Percentiles rank a stretch among this genome's conserved stretches.
These are phyloP conservation scores for Drosophila subquinaria DNA, from an alignment of 2,888 invertebrate species.

Conservation along the genomic window DNA sequence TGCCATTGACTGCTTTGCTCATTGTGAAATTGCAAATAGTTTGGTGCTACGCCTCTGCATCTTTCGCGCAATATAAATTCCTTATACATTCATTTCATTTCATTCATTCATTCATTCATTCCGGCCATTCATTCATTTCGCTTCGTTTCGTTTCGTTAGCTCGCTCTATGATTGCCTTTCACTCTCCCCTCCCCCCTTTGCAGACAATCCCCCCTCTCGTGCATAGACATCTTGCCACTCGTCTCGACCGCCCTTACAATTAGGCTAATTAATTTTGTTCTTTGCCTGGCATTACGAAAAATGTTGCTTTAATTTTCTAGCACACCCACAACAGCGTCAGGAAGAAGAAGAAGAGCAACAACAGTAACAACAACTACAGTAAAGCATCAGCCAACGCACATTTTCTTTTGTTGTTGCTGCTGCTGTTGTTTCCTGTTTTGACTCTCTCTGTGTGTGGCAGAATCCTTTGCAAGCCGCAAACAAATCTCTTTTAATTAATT, in stretches of 20 bases:
- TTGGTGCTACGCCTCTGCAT: constrained; percentile 42
- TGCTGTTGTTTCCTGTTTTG: constrained; percentile 49
- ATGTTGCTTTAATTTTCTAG: constrained; percentile 80
- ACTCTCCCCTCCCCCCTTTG: background rate
- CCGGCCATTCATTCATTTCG: constrained; percentile 60
- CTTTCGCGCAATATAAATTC: constrained; percentile 70
- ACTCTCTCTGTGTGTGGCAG: constrained; percentile 55
- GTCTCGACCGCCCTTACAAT: constrained; percentile 74
- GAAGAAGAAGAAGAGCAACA: background rate
- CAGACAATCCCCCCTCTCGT: constrained; percentile 11
- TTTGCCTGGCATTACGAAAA: constrained; percentile 78
- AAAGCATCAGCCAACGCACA: constrained; percentile 63
- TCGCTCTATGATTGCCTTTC: constrained; percentile 41
- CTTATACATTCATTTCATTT: constrained; percentile 69
- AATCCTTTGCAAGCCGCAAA: constrained; percentile 84
- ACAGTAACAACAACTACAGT: constrained; percentile 1
- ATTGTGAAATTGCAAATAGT: constrained; percentile 14
- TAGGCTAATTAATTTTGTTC: constrained; percentile 82
- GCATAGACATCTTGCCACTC: constrained; percentile 21
- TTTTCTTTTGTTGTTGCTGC: constrained; percentile 70
- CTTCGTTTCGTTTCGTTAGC: constrained; percentile 57
- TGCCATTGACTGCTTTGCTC: background rate
- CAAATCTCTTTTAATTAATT: constrained; percentile 85
- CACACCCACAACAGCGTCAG: constrained; percentile 22
- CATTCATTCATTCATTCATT: constrained; percentile 63